phyloP scores from a whole-genome alignment of 2,888 invertebrate genomes.

The Criorhina ranunculi region DNA sequence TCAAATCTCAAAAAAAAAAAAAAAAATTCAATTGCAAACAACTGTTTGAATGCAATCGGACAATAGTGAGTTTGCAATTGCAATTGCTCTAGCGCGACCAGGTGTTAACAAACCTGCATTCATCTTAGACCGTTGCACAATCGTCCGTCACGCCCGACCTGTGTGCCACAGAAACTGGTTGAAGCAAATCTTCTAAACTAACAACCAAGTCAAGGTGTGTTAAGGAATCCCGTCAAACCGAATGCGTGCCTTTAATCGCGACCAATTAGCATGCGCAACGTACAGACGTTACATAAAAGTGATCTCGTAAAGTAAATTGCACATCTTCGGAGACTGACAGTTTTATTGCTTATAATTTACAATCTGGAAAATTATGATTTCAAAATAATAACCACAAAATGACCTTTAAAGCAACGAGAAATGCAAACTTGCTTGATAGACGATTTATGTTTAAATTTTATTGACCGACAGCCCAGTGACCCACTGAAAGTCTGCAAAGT shows the following conservation, averaged over 20 bases:
- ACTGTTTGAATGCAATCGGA: constrained; percentile 10
- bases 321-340: constrained; percentile 23
- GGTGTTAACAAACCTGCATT: constrained; percentile 62
- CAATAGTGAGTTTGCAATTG: background rate
- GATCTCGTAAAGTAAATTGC: constrained; percentile 51
- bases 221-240: background rate
- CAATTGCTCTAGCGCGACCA: constrained; percentile 55
- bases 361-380: background rate
- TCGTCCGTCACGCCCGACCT: constrained; percentile 10
- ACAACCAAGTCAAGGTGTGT: constrained; percentile 17
- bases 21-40: constrained; percentile 23
- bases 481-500: constrained; percentile 2
- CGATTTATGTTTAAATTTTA: background rate
- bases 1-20: background rate
- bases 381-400: constrained; percentile 11
- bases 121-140: constrained; percentile 37
- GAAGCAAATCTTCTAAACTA: constrained; percentile 4
- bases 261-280: constrained; percentile 60
- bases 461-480: constrained; percentile 38
- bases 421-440: constrained; percentile 2
- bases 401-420: constrained; percentile 32
- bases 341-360: constrained; percentile 41
- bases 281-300: constrained; percentile 26
- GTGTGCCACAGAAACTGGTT: background rate
- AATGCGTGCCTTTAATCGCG: constrained; percentile 47